Evolutionary conservation across 2,888 invertebrate species (phyloP), one percentile per base, ranked within the genome.

Genomic region (Thereva nobilitata): DNA sequence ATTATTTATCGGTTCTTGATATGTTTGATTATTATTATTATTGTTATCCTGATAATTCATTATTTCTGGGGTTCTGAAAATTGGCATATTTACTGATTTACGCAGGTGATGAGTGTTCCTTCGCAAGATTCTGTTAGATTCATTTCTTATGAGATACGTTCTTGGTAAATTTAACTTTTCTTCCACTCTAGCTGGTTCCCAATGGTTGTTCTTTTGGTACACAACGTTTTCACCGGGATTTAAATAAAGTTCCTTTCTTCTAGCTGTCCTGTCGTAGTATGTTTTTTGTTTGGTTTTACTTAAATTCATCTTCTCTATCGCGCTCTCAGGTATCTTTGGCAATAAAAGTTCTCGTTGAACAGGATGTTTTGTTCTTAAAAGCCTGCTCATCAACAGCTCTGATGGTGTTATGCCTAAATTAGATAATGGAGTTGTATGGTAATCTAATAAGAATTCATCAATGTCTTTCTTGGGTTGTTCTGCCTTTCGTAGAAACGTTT

Each of bases 101-200:
- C n/a, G n/a, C n/a, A n/a, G n/a, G n/a, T n/a, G n/a, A n/a, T n/a
- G n/a, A n/a, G n/a, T n/a, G n/a, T n/a, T n/a, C n/a, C n/a, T n/a
- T n/a, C n/a, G n/a, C n/a, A n/a, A n/a, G n/a, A n/a, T n/a, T n/a
- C n/a, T n/a, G n/a, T n/a, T n/a, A n/a, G n/a, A n/a, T n/a, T n/a
- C n/a, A n/a, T n/a, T n/a, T n/a, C n/a, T n/a, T n/a, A n/a, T n/a
- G n/a, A n/a, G n/a, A n/a, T n/a, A n/a, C n/a, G n/a, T n/a, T n/a
- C n/a, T n/a, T n/a, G n/a, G n/a, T 53, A 44, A n/a, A 9, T 5
- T 34, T 9, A 55, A 23, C 12, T 37, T 54, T 40, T 45, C 53
- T 44, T 61, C 8, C 5, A 42, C 42, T 8, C 5, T 8, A 5
- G 45, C 45, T 6, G 45, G 45, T 45, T 4, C 5, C 45, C 45